Evolutionary conservation across 2,888 invertebrate genomes (phyloP).

Genomic region (Cacoxenus indagator): DNA sequence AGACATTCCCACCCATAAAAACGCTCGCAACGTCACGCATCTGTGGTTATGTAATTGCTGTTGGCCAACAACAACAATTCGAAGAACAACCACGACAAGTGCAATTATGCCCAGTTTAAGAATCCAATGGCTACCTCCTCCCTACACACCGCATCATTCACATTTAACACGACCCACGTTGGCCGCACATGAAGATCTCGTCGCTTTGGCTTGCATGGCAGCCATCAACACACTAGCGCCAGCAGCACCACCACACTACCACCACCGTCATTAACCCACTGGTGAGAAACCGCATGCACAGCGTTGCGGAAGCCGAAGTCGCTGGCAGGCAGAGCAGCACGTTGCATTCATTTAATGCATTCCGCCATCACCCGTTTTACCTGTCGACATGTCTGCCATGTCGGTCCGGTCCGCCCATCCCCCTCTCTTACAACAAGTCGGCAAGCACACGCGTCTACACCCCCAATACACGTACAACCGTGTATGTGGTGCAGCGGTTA

Average conservation of each 20-base stretch:
- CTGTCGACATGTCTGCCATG: too few species aligned
- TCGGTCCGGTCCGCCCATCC: not conserved
- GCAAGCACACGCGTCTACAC: too few species aligned
- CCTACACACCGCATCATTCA: too few species aligned
- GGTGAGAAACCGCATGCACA: not conserved
- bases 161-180: too few species aligned
- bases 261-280: not conserved
- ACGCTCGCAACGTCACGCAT: not conserved
- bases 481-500: not conserved
- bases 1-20: not conserved
- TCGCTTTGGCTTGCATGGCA: not conserved
- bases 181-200: too few species aligned
- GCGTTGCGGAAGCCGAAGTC: not conserved
- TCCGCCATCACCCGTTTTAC: not conserved
- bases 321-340: not conserved
- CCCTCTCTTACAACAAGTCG: not conserved
- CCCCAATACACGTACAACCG: too few species aligned
- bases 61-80: not conserved
- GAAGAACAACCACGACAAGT: not conserved
- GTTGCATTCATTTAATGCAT: constrained; percentile 11
- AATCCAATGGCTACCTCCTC: too few species aligned
- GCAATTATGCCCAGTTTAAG: not conserved
- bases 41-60: not conserved
- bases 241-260: too few species aligned
- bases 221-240: not conserved